Evolutionary conservation across 1,140 invertebrate species (phyloP).

Genomic region (Drosophila ironensis): DNA sequence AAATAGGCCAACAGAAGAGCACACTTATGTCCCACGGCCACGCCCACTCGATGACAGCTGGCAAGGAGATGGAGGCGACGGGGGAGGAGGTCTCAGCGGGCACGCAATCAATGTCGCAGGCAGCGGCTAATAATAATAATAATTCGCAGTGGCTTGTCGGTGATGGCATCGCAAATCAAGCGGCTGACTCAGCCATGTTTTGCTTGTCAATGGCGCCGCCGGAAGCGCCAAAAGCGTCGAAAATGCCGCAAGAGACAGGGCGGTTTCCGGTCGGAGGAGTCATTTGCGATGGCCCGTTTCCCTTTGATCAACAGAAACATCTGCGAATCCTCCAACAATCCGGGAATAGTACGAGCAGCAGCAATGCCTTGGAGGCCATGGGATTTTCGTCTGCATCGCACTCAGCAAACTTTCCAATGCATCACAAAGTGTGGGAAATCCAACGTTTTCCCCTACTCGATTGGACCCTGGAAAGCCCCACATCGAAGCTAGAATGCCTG

Average conservation of each 20-base stretch:
- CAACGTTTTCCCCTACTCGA: not conserved
- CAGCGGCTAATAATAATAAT: slow-evolving; percentile 60
- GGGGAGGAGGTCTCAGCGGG: slow-evolving; percentile 4
- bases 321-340: not conserved
- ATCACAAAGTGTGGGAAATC: not conserved
- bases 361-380: not conserved
- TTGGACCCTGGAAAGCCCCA: not conserved
- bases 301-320: slow-evolving; percentile 14
- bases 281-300: not conserved
- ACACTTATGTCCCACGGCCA: slow-evolving; percentile 11
- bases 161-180: slow-evolving; percentile 40
- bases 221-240: slow-evolving; percentile 64
- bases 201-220: slow-evolving; percentile 19
- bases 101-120: slow-evolving; percentile 24
- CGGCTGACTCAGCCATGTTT: slow-evolving; percentile 55
- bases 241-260: slow-evolving; percentile 31
- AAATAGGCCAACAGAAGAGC: slow-evolving; percentile 67
- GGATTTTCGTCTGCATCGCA: too few species aligned
- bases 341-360: too few species aligned
- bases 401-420: slow-evolving; percentile 8
- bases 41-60: slow-evolving; percentile 12
- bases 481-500: accelerated
- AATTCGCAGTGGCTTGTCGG: slow-evolving; percentile 35
- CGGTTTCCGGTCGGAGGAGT: slow-evolving; percentile 43
- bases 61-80: slow-evolving; percentile 2